A percentile compares a stretch with the other conserved stretches of the same genome.
These are phyloP conservation scores for Oceanodroma tethys DNA, from an alignment of 2,113 vertebrate species.

Conservation along the genomic window DNA sequence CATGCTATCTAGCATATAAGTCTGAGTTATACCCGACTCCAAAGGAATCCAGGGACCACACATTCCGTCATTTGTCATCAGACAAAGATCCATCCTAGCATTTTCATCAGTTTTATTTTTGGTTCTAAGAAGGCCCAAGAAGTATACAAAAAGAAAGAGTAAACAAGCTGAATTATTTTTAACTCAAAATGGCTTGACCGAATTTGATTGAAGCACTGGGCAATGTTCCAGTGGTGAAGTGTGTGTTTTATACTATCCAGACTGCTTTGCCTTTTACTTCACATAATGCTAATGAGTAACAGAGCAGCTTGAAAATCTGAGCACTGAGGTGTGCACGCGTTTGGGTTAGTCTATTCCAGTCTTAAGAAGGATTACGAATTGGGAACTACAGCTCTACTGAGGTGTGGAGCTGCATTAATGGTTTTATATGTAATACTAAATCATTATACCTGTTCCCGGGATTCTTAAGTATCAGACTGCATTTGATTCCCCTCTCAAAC, in stretches of 20 bases:
- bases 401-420: conserved; percentile 21
- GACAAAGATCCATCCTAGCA: background rate
- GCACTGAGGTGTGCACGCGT: background rate
- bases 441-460: background rate
- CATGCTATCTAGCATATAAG: background rate
- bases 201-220: background rate
- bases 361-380: background rate
- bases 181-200: background rate
- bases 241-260: background rate
- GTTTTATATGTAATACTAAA: background rate
- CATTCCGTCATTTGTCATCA: background rate
- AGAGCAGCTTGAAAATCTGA: conserved; percentile 4
- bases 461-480: background rate
- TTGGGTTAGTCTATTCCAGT: conserved; percentile 2
- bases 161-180: background rate
- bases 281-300: background rate
- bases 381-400: background rate
- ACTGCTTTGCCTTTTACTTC: conserved; percentile 9
- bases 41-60: background rate
- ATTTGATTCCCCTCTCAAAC: background rate
- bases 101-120: background rate
- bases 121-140: background rate
- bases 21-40: background rate
- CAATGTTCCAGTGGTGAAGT: background rate
- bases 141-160: background rate